Evolutionary conservation across 2,797 vertebrate species (phyloP).

Genomic region (Lerista edwardsae): DNA sequence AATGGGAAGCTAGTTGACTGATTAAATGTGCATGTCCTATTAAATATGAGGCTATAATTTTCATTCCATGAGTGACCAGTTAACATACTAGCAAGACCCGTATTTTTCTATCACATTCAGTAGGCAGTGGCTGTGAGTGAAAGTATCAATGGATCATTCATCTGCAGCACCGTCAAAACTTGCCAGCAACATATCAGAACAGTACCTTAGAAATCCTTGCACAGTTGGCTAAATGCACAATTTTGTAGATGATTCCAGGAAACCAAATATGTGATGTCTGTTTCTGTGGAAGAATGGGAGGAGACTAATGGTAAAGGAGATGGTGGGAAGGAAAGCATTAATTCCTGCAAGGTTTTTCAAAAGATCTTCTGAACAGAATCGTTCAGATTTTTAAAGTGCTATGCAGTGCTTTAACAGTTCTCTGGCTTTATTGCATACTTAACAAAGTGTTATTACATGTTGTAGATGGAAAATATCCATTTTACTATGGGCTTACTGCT

Average conservation of each 20-base stretch:
- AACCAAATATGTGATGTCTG: conserved; percentile 65
- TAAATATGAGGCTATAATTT: conserved; percentile 62
- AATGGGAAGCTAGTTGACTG: conserved; percentile 54
- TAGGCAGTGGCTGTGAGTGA: conserved; percentile 51
- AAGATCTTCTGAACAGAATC: conserved; percentile 30
- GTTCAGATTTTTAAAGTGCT: conserved; percentile 51
- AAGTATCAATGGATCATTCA: conserved; percentile 54
- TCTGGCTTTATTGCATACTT: conserved; percentile 45
- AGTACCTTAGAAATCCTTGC: conserved; percentile 44
- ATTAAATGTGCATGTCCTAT: conserved; percentile 49
- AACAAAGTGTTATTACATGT: conserved; percentile 55
- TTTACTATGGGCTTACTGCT: conserved; percentile 52
- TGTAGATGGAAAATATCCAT: conserved; percentile 57
- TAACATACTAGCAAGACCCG: conserved; percentile 53
- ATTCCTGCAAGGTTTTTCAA: conserved; percentile 41
- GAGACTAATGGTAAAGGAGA: conserved; percentile 72
- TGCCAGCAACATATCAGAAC: conserved; percentile 60
- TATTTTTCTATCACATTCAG: conserved; percentile 41
- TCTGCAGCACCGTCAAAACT: conserved; percentile 31
- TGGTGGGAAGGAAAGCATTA: conserved; percentile 36
- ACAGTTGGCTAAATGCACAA: conserved; percentile 53
- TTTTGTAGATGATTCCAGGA: conserved; percentile 53
- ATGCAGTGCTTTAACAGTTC: conserved; percentile 44
- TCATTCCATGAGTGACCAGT: conserved; percentile 55
- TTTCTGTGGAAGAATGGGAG: conserved; percentile 72